Evolutionary conservation across 2,113 vertebrate species (phyloP).

Genomic region (Pseudopodoces humilis): DNA sequence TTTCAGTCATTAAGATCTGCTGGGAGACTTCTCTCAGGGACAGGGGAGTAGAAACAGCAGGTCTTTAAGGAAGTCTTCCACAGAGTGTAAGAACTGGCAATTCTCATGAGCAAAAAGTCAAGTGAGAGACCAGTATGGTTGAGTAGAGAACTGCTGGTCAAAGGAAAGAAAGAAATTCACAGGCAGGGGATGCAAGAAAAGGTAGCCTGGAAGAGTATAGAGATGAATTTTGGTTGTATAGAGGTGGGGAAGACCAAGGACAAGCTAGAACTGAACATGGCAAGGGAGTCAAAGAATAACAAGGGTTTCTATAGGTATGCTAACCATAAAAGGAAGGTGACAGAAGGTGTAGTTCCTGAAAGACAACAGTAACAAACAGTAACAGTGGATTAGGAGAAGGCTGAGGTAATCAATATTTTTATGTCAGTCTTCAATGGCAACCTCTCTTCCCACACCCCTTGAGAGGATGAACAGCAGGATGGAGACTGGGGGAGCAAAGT

Average conservation of each 20-base stretch:
- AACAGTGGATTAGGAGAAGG: not conserved
- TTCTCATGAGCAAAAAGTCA: accelerated
- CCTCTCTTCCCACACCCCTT: not conserved
- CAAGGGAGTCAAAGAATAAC: not conserved
- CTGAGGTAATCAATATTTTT: not conserved
- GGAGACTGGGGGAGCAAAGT: not conserved
- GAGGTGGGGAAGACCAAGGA: not conserved
- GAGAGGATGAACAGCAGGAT: not conserved
- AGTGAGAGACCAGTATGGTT: not conserved
- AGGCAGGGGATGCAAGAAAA: not conserved
- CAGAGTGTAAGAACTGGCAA: not conserved
- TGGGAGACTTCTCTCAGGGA: not conserved
- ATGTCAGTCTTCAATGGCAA: not conserved
- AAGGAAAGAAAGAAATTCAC: not conserved
- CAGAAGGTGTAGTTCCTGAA: not conserved
- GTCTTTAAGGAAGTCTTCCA: not conserved
- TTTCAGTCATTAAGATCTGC: not conserved
- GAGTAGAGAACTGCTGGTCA: not conserved
- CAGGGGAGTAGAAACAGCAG: not conserved
- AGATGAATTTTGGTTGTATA: not conserved
- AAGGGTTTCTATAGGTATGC: not conserved
- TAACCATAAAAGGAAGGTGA: not conserved
- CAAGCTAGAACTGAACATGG: not conserved
- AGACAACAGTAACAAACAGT: not conserved
- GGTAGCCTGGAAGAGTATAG: not conserved